These are phyloP conservation scores for Tyria jacobaeae DNA, from an alignment of 2,888 invertebrate species.

Conservation along the genomic window DNA sequence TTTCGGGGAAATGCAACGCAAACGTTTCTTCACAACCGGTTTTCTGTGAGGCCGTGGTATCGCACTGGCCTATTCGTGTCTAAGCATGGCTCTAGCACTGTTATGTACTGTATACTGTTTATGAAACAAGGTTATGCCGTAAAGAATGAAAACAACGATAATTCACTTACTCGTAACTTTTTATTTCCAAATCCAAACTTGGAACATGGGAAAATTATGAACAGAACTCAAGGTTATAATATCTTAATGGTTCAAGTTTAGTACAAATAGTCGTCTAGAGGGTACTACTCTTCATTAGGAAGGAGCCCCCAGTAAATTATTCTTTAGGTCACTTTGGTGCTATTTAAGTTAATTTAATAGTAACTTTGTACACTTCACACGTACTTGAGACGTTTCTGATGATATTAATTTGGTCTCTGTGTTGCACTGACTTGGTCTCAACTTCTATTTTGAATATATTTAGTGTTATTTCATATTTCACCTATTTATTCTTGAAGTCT, in stretches of 20 bases:
- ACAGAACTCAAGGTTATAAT: slow-evolving; percentile 74
- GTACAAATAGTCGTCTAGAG: slow-evolving; percentile 78
- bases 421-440: slow-evolving; percentile 35
- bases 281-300: slow-evolving; percentile 82
- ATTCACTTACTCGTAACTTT: slow-evolving; percentile 28
- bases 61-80: too few relatives aligned
- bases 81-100: too few relatives aligned
- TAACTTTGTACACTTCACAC: slow-evolving; percentile 74
- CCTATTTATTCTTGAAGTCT: not conserved
- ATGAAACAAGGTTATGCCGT: not conserved
- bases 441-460: slow-evolving; percentile 28
- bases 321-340: slow-evolving; percentile 84
- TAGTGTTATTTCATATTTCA: not conserved
- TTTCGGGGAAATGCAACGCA: too few relatives aligned
- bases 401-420: slow-evolving; percentile 56
- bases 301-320: slow-evolving; percentile 79
- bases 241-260: slow-evolving; percentile 83
- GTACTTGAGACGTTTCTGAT: slow-evolving; percentile 61
- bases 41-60: too few relatives aligned
- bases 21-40: too few relatives aligned
- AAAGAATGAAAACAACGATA: slow-evolving; percentile 25
- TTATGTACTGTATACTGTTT: slow-evolving; percentile 20
- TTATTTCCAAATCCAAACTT: slow-evolving; percentile 45
- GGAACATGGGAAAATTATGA: slow-evolving; percentile 55
- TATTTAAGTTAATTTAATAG: slow-evolving; percentile 83